phyloP scores from a whole-genome alignment of 2,113 vertebrate genomes.

The Albula goreensis region DNA sequence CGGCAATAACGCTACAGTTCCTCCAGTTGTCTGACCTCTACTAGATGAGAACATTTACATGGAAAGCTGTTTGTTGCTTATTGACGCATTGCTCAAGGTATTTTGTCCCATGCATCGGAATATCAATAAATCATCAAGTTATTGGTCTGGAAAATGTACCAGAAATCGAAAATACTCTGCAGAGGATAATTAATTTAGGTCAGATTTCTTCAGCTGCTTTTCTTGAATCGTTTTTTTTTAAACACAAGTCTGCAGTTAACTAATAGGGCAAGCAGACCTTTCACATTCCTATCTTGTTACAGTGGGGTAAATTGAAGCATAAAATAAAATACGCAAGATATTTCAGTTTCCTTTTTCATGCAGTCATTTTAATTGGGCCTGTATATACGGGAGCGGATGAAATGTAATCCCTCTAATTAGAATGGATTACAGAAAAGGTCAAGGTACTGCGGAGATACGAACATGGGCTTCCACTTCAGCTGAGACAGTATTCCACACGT shows the following conservation, averaged over 20 bases:
- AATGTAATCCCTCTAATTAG: constrained; percentile 25
- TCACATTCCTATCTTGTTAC: neutral
- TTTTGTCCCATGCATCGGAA: neutral
- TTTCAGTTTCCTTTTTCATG: neutral
- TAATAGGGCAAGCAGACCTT: neutral
- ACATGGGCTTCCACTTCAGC: neutral
- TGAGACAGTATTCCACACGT: neutral
- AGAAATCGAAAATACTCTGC: neutral
- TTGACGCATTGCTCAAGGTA: neutral
- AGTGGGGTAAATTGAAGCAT: neutral
- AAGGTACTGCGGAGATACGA: neutral
- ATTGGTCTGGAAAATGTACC: neutral
- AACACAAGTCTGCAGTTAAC: neutral
- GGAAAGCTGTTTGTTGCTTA: neutral
- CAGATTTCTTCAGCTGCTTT: no score
- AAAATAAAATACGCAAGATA: neutral
- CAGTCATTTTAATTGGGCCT: constrained; percentile 6
- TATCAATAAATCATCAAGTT: neutral
- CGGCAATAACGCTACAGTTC: neutral
- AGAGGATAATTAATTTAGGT: no score
- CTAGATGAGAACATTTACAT: neutral
- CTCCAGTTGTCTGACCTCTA: neutral
- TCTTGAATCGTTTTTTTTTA: no score
- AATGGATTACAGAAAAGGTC: constrained; percentile 26
- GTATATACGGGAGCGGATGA: neutral